Evolutionary conservation across 2,113 vertebrate genomes (phyloP), one percentile per base, ranked within the genome.

Genomic region (Epinephelus lanceolatus): DNA sequence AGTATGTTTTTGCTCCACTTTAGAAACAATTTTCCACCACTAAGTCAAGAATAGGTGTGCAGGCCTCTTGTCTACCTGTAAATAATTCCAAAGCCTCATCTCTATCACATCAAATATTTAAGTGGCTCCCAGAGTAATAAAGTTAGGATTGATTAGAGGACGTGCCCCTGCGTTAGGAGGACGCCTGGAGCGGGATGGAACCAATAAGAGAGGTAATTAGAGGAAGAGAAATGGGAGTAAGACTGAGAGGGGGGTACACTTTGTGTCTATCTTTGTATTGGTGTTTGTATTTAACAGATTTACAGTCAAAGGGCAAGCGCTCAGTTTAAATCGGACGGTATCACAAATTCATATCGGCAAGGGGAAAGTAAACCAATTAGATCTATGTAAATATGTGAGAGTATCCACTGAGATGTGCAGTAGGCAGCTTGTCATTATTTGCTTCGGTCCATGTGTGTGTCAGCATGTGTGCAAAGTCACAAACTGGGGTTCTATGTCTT

Each of bases 101-200:
- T 87, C 76, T 76, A 84, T 70, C 74, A 71, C 86, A 91, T 91
- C 40, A 92, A 93, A 91, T 91, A 93, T 94, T 92, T 76, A 90
- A 88, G 86, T 84, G 65, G 60, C 68, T 90, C 68, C 61, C 62
- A 42, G 71, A 88, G 89, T 90, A 91, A 92, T 92, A 91, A 91
- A 91, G 87, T 90, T 87, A 60, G 87, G 79, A 93, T 84, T 90
- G 93, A 93, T 93, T 91, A 80, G 69, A 90, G 71, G 83, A 89
- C 55, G 62, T 53, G 81, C 21, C 81, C 79, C 51, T 56, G 40
- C 59, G 27, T 90, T 81, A 40, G 81, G 81, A 40, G 78, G 81
- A 85, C 0, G 86, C 89, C 88, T 60, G 65, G 47, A 87, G 91
- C 47, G 4, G 51, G 78, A 86, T 68, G 57, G 68, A 93, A 88